These are phyloP conservation scores for Phoxinus phoxinus DNA, from an alignment of 2,113 vertebrate genomes.

Conservation along the genomic window DNA sequence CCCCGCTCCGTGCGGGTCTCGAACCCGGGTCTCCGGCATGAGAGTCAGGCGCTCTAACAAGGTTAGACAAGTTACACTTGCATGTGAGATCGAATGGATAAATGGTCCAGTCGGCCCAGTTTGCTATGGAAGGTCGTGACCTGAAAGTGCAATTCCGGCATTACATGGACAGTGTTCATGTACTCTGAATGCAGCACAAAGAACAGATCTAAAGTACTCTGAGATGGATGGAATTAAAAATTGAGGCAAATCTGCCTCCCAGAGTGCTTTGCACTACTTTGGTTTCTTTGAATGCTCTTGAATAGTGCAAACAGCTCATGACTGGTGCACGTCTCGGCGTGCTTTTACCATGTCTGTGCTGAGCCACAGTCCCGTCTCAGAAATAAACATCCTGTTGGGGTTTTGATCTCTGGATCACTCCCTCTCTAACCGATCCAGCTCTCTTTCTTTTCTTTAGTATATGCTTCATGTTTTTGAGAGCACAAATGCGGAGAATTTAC, in stretches of 20 bases:
- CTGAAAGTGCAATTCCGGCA: neutral
- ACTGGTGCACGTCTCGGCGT: slow-evolving; percentile 19
- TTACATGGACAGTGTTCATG: neutral
- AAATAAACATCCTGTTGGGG: slow-evolving; percentile 37
- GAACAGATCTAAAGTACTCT: slow-evolving; percentile 27
- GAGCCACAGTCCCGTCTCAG: slow-evolving; percentile 31
- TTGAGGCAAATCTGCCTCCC: slow-evolving; percentile 32
- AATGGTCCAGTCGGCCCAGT: neutral
- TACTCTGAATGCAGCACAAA: neutral
- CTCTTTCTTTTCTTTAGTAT: slow-evolving; percentile 16
- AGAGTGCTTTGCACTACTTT: slow-evolving; percentile 19
- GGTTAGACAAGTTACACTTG: too few relatives aligned
- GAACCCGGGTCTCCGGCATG: too few relatives aligned
- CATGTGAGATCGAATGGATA: neutral
- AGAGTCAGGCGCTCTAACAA: too few relatives aligned
- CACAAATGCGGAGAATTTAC: slow-evolving; percentile 4
- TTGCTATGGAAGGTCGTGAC: neutral
- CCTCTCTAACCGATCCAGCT: neutral
- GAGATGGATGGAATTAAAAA: slow-evolving; percentile 33
- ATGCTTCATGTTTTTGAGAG: slow-evolving; percentile 14
- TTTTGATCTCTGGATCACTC: slow-evolving; percentile 44
- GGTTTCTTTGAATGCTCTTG: slow-evolving; percentile 48
- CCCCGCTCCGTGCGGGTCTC: too few relatives aligned
- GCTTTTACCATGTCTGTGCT: slow-evolving; percentile 41
- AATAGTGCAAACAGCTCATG: slow-evolving; percentile 52